Evolutionary conservation across 2,113 vertebrate species (phyloP), one percentile per base, ranked within the genome.

Genomic region (Myocastor coypus): DNA sequence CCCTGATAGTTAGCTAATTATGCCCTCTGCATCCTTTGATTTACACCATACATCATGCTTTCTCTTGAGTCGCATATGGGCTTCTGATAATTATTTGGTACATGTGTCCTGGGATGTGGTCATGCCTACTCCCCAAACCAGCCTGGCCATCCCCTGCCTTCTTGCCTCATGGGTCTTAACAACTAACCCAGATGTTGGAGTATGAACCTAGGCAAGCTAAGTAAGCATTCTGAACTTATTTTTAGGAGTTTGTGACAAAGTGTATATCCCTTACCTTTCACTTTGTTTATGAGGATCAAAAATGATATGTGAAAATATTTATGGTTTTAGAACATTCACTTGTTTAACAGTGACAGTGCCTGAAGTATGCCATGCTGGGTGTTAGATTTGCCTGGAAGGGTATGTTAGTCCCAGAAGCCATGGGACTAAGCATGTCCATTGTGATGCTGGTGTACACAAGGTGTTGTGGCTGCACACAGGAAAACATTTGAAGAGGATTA

Each of bases 301-400:
- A 83, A 59, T n/a, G 32, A 24, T 61, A 34, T 82, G 78, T 87
- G 87, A 84, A 94, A 93, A 8, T 63, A 77, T 91, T 87, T 91
- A 71, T 85, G 61, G 50, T 75, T 61, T 52, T 46, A 92, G 80
- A 78, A 34, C 20, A 16, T 20, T 57, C 78, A 37, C 32, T 93
- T 93, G 42, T 63, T 95, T 77, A 85, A 30, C 28, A 59, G 28
- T 69, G 19, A 24, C 24, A 55, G 28, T 69, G 17, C 26, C 9
- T 85, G 4, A 24, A 5, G 68, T 69, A 20, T 73, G 61, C 50
- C 75, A 2, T 7, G 20, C 37, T 9, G 19, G 14, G 24, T 92
- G 10, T n/a, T 77, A 7, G 5, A 24, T 87, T 85, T 81, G 37
- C 64, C 30, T 37, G 30, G 66, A 78, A 90, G 30, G 61, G 63